phyloP scores from a whole-genome alignment of 2,888 invertebrate genomes.

The Prosapia bicincta region DNA sequence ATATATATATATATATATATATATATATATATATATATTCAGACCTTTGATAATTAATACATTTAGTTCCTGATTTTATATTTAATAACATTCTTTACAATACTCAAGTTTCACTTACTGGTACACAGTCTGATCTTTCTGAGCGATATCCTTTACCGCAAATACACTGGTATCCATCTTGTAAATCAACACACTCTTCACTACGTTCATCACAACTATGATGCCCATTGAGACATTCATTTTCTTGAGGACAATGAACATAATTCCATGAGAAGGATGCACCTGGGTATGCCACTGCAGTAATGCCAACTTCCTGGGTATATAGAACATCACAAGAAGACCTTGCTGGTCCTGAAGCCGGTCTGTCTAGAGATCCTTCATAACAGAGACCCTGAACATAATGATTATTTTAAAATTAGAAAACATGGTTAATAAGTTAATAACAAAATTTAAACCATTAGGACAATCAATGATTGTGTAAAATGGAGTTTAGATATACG shows the following conservation, averaged over 20 bases:
- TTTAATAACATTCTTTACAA: too few species aligned
- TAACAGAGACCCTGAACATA: conserved; percentile 69
- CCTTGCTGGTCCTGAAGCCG: conserved; percentile 59
- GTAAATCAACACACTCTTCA: conserved; percentile 82
- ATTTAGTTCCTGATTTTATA: too few species aligned
- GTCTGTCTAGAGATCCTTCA: conserved; percentile 69
- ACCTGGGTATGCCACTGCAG: neutral
- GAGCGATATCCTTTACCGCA: conserved; percentile 72
- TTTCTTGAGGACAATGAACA: conserved; percentile 84
- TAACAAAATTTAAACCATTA: too few species aligned
- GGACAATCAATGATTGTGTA: too few species aligned
- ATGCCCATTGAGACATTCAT: conserved; percentile 89
- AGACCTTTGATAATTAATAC: too few species aligned
- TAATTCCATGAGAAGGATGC: conserved; percentile 78
- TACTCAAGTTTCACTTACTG: conserved; percentile 36
- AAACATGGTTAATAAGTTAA: too few species aligned
- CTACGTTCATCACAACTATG: conserved; percentile 85
- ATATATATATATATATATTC: too few species aligned
- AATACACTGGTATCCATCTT: conserved; percentile 76
- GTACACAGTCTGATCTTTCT: conserved; percentile 43
- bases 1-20: too few species aligned
- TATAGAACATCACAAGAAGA: conserved; percentile 52
- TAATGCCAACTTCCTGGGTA: conserved; percentile 33
- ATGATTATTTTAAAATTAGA: neutral
- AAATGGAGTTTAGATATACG: too few species aligned